A percentile compares a stretch with the other conserved stretches of the same genome.
phyloP scores from a whole-genome alignment of 1,140 invertebrate genomes.

The Heliconius hermathena region DNA sequence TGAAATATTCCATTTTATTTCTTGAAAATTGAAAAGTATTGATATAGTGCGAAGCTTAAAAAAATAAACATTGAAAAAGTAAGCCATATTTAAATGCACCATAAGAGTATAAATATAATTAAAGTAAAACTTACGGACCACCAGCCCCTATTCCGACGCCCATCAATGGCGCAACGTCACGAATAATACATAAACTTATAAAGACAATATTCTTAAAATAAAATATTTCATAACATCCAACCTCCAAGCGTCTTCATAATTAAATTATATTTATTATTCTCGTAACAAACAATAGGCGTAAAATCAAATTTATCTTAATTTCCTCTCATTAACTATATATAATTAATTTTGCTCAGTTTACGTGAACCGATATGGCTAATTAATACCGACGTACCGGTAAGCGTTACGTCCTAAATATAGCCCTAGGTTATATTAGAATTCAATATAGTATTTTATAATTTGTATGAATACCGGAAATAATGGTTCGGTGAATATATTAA shows the following conservation, averaged over 20 bases:
- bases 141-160: too few species aligned
- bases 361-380: constrained; percentile 21
- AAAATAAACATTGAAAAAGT: too few species aligned
- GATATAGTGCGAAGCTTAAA: too few species aligned
- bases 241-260: background rate
- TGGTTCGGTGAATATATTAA: too few species aligned
- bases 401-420: background rate
- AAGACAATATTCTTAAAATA: background rate
- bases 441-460: background rate
- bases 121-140: too few species aligned
- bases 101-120: too few species aligned
- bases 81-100: too few species aligned
- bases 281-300: constrained; percentile 14
- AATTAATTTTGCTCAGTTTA: constrained; percentile 27
- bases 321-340: constrained; percentile 28
- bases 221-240: background rate
- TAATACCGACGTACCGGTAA: constrained; percentile 19
- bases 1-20: too few species aligned
- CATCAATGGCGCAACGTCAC: too few species aligned
- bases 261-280: constrained; percentile 15
- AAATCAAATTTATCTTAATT: constrained; percentile 30
- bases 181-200: too few species aligned
- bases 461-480: background rate
- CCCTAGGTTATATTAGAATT: background rate
- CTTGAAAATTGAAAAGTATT: too few species aligned